Base-by-base conservation (phyloP, 2,113 vertebrate species). In the Leucoraja erinaceus region DNA sequence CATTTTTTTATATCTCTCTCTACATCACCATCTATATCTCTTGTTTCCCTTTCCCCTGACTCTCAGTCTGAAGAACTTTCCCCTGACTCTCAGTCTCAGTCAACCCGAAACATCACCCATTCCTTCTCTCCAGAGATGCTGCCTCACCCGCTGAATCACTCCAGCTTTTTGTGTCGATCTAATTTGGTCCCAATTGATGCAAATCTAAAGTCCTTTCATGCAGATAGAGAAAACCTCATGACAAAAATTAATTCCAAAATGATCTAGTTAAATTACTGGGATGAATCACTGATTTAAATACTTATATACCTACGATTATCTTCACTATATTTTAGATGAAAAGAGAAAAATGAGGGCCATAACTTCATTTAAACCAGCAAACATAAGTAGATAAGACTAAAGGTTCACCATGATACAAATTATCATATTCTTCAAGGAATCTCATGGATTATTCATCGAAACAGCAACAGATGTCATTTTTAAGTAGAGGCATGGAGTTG, bases 401-500 rank as follows among this genome's bases (percentile, higher is more conserved):
- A 68, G 61, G 56, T 10, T 12, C 11, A 5, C 4, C 14, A n/a
- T 31, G 7, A 14, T 86, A 31, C 79, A n/a, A 28, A 86, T 28
- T 61, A n/a, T 11, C 22, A 84, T 56, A 38, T 90, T 70, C 86
- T 68, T 68, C 14, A 5, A 38, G 38, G 47, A 38, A 47, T 72
- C 3, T 25, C 38, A 72, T 72, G 66, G 88, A 25, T 72, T 91
- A 91, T 91, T 72, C 33, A 47, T 72, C 31, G 88, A 91, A 33
- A 70, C 68, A 63, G 47, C 16, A 88, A 66, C 84, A 88, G 9
- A 91, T 47, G 66, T 38, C 88, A 70, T 91, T 16, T 72, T 91
- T 9, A 28, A 90, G 20, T 33, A n/a, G 59, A 11, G 31, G n/a
- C 63, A 68, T 20, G 18, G 33, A 9, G 63, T 81, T 81, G 38